A percentile compares a stretch with the other conserved stretches of the same genome.
These are phyloP conservation scores for Cephalotes varians DNA, from an alignment of 2,888 invertebrate genomes.

Conservation along the genomic window DNA sequence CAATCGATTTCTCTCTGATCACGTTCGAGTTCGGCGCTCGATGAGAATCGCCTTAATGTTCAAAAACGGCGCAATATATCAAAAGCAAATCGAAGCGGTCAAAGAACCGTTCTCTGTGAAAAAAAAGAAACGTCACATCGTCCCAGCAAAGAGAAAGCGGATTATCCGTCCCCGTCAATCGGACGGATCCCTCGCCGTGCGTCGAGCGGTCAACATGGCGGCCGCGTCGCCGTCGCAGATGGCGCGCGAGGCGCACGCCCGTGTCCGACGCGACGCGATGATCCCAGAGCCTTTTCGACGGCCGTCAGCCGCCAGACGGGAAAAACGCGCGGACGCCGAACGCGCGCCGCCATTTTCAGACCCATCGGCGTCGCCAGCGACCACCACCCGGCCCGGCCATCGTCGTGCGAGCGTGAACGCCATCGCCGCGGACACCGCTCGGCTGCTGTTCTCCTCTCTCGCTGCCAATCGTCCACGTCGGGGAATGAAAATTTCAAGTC, in stretches of 20 bases:
- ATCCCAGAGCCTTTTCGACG: background rate
- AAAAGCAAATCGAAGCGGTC: too few species aligned
- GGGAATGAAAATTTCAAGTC: conserved; percentile 84
- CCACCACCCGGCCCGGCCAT: background rate
- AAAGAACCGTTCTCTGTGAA: too few species aligned
- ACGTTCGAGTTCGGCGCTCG: too few species aligned
- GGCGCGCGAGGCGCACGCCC: conserved; percentile 12
- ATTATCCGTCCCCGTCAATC: too few species aligned
- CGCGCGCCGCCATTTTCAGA: conserved; percentile 31
- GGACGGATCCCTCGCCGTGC: too few species aligned
- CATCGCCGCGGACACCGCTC: conserved; percentile 76
- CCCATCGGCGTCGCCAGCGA: background rate
- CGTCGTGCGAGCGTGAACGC: conserved; percentile 75
- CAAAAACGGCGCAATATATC: too few species aligned
- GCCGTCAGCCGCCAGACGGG: background rate
- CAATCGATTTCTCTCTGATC: too few species aligned
- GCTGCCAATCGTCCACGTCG: conserved; percentile 83
- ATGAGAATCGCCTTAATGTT: too few species aligned
- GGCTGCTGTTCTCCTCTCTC: conserved; percentile 68
- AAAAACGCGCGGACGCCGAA: conserved; percentile 6
- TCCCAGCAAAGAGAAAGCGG: too few species aligned
- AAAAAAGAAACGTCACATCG: too few species aligned
- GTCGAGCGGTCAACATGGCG: too few species aligned
- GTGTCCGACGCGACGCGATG: background rate
- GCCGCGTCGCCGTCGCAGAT: background rate